Base-by-base conservation (phyloP, 1,140 invertebrate genomes). In the Danaus melanippus region DNA sequence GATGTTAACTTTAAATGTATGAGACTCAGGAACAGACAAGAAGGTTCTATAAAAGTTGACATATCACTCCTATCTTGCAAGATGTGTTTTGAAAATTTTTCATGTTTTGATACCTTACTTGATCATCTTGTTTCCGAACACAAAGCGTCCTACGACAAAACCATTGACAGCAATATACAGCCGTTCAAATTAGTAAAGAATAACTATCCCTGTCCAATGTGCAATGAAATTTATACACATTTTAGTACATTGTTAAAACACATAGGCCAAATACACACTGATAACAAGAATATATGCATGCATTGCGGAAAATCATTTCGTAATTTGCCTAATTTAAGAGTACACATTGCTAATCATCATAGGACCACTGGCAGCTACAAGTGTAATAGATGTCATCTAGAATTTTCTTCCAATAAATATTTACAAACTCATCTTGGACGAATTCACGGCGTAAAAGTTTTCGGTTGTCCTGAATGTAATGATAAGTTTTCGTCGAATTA, bases 231-330 rank as follows among this genome's bases (percentile, higher is more conserved):
- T 0, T 81, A 79, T 42, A 52, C 74, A 11, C 79, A 81, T 51
- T 86, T 84, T 44, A 69, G 69, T 0, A 82, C 70, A 0, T 51
- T 84, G 0, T 56, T 83, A 9, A 69, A 70, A 12, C 83, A 86
- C 49, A 65, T 82, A 12, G 78, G 79, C 21, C 62, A 74, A 0
- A 69, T 69, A 8, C 83, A 86, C 50, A 77, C 67, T 42, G 69
- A 80, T 15, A 80, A 80, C 48, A 79, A 76, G n/a, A 67, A 67
- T 21, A 78, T 86, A 8, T 86, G 81, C 45, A 74, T 76, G 54
- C 77, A 76, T 51, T 86, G 83, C 46, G 83, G 83, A 0, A 72
- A 72, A 4, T 71, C 66, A 21, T 86, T 84, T 45, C 58, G 66
- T 9, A 82, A 69, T 41, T 67, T 72, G 1, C 59, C 71, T 0